These are phyloP conservation scores for Nematopogon swammerdamellus DNA, from an alignment of 2,888 invertebrate species.

Conservation along the genomic window DNA sequence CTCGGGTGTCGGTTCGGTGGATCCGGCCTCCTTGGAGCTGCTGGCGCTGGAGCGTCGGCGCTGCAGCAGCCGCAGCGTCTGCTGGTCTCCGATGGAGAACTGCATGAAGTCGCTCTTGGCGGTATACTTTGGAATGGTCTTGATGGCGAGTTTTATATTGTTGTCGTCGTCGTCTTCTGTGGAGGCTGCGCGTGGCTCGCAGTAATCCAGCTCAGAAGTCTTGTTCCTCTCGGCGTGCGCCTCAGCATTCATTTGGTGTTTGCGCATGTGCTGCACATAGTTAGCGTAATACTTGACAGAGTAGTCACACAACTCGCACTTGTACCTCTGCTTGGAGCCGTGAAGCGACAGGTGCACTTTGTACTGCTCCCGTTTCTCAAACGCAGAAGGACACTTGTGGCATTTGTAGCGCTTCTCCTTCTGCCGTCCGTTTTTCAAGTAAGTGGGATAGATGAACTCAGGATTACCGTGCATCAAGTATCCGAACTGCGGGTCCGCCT, in stretches of 20 bases:
- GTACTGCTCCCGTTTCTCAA: constrained; percentile 82
- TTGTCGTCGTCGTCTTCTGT: constrained; percentile 27
- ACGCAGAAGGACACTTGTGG: constrained; percentile 83
- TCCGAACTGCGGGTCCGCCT: constrained; percentile 66
- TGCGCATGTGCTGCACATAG: constrained; percentile 76
- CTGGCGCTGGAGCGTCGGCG: constrained; percentile 44
- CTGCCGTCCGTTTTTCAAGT: constrained; percentile 68
- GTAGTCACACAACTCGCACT: constrained; percentile 82
- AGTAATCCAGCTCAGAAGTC: constrained; percentile 20
- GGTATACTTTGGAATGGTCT: constrained; percentile 41
- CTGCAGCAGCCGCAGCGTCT: constrained; percentile 58
- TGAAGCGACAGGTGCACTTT: constrained; percentile 79
- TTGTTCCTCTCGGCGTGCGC: constrained; percentile 58
- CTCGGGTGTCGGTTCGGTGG: constrained; percentile 33
- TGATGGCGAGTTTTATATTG: constrained; percentile 42
- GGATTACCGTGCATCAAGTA: constrained; percentile 71
- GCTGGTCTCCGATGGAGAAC: constrained; percentile 60
- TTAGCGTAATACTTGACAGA: constrained; percentile 85
- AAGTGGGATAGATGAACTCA: constrained; percentile 72
- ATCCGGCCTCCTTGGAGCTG: constrained; percentile 27
- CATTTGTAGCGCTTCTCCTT: constrained; percentile 80
- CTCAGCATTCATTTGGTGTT: constrained; percentile 71
- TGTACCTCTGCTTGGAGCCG: constrained; percentile 78
- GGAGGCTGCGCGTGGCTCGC: constrained; percentile 20
- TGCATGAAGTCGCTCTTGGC: constrained; percentile 49